Evolutionary conservation across 2,797 vertebrate species (phyloP).

Genomic region (Halcyon badia): DNA sequence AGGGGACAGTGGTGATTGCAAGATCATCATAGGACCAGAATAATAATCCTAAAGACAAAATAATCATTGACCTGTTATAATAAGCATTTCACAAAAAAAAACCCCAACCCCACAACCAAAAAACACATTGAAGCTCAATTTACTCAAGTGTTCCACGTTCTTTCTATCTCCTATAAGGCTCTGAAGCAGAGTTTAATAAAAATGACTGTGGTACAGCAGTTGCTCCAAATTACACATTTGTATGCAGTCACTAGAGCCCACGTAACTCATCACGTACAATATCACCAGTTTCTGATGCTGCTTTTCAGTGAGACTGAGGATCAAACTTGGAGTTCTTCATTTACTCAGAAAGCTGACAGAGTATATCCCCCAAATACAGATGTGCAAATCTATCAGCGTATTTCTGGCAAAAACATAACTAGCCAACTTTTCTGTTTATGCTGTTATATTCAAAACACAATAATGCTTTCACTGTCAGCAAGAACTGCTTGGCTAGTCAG

Average conservation of each 20-base stretch:
- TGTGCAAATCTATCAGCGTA: neutral
- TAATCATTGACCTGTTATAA: slow-evolving; percentile 34
- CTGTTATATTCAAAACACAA: neutral
- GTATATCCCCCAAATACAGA: neutral
- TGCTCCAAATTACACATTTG: slow-evolving; percentile 42
- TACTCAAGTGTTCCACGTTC: slow-evolving; percentile 46
- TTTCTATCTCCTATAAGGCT: slow-evolving; percentile 12
- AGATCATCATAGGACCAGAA: slow-evolving; percentile 2
- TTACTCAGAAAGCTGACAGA: neutral
- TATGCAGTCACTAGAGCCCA: slow-evolving; percentile 2
- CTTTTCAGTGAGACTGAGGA: neutral
- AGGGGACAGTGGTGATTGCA: neutral
- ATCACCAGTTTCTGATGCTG: slow-evolving; percentile 3
- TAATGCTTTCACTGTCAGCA: neutral
- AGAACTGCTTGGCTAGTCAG: neutral
- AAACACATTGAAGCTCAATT: slow-evolving; percentile 18
- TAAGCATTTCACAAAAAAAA: neutral
- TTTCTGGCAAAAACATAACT: neutral
- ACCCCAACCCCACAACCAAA: neutral
- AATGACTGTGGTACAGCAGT: slow-evolving; percentile 42
- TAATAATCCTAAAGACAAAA: slow-evolving; percentile 35
- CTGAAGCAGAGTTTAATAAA: slow-evolving; percentile 49
- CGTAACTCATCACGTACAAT: neutral
- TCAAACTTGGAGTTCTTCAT: neutral
- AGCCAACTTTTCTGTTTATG: neutral